A percentile compares a stretch with the other conserved stretches of the same genome.
These are phyloP conservation scores for Apostichopus leukothele DNA, from an alignment of 53 echinoderm and acorn worm species.

Conservation along the genomic window DNA sequence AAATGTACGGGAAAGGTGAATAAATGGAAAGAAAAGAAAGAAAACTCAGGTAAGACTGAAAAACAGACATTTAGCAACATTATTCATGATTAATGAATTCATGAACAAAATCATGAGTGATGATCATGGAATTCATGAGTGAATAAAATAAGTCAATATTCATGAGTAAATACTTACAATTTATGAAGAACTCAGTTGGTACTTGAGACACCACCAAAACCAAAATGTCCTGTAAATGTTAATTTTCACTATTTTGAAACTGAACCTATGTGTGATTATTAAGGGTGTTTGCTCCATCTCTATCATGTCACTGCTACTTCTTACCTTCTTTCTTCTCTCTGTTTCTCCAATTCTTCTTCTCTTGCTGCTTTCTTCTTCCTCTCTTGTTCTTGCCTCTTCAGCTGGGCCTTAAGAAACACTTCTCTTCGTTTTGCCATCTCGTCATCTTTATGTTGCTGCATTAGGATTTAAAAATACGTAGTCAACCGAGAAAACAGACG, in stretches of 20 bases:
- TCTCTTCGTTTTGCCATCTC: slow-evolving; percentile 87
- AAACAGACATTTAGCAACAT: not conserved
- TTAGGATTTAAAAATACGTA: not conserved
- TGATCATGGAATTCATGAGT: too few species aligned
- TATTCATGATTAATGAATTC: not conserved
- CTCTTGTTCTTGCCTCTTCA: slow-evolving; percentile 90
- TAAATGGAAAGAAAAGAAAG: too few species aligned
- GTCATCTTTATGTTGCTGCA: slow-evolving; percentile 60
- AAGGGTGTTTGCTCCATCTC: too few species aligned
- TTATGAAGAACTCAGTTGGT: too few species aligned
- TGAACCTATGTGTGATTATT: too few species aligned
- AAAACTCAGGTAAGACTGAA: not conserved
- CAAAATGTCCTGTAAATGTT: too few species aligned
- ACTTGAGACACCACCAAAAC: too few species aligned
- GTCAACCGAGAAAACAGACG: not conserved
- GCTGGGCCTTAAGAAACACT: slow-evolving; percentile 76
- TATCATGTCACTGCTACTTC: too few species aligned
- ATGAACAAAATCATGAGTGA: not conserved
- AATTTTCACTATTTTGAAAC: too few species aligned
- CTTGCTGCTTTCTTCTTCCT: slow-evolving; percentile 77
- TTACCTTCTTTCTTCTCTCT: slow-evolving; percentile 86
- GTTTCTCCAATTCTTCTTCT: slow-evolving; percentile 84
- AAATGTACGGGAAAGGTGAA: too few species aligned
- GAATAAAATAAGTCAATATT: too few species aligned
- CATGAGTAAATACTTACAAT: too few species aligned